Evolutionary conservation across 1,140 invertebrate genomes (phyloP).

Genomic region (Drosophila ercepeae): DNA sequence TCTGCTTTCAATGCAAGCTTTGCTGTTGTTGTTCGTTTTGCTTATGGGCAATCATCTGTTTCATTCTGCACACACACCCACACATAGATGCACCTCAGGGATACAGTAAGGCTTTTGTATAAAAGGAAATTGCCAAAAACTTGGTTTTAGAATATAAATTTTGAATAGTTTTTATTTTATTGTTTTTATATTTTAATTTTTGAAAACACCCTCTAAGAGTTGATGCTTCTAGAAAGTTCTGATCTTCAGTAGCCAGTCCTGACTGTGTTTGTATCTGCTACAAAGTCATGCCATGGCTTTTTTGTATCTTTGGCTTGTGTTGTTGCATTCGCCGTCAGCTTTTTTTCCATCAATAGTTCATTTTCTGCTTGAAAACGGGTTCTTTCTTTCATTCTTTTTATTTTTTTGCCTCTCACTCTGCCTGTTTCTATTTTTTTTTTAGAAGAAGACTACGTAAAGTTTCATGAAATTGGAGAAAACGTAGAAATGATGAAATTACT

Average conservation of each 20-base stretch:
- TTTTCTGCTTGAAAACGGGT: conserved; percentile 73
- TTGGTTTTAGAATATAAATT: not conserved
- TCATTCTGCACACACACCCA: conserved; percentile 67
- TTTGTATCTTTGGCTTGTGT: conserved; percentile 62
- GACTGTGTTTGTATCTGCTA: conserved; percentile 42
- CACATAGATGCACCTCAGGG: conserved; percentile 31
- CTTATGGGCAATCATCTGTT: conserved; percentile 80
- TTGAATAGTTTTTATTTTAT: not conserved
- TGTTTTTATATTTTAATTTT: not conserved
- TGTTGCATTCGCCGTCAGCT: conserved; percentile 74
- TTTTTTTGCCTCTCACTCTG: not conserved
- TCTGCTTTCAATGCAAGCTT: conserved; percentile 46
- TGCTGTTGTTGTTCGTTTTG: conserved; percentile 51
- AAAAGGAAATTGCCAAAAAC: not conserved
- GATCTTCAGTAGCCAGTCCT: not conserved
- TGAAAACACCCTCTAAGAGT: no score
- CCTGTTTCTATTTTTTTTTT: conserved; percentile 24
- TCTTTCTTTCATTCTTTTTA: conserved; percentile 33
- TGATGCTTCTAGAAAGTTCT: not conserved
- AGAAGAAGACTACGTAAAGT: conserved; percentile 51
- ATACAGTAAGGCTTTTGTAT: conserved; percentile 20
- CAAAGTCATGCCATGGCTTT: conserved; percentile 61
- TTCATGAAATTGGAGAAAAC: conserved; percentile 79
- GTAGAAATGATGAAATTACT: conserved; percentile 79
- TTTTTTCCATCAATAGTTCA: conserved; percentile 77